Evolutionary conservation across 2,113 vertebrate genomes (phyloP).

Genomic region (Pogona vitticeps): DNA sequence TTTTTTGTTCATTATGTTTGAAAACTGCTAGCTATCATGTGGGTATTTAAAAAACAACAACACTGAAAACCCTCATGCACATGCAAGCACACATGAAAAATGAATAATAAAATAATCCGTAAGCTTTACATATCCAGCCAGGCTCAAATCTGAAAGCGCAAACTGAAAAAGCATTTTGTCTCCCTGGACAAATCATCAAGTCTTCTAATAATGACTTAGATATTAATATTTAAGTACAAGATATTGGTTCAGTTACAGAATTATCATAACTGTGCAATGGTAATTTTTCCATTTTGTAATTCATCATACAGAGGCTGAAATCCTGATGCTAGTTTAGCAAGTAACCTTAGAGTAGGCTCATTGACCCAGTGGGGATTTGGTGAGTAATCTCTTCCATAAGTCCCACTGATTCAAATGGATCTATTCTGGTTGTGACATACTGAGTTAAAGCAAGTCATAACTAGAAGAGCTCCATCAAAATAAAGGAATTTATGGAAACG

Average conservation of each 20-base stretch:
- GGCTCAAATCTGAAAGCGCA: constrained; percentile 44
- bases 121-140: constrained; percentile 55
- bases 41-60: not conserved
- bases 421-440: too few species aligned
- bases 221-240: constrained; percentile 79
- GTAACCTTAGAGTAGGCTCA: too few species aligned
- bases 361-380: too few species aligned
- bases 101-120: constrained; percentile 55
- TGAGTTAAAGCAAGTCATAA: too few species aligned
- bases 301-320: constrained; percentile 69
- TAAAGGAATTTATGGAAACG: too few species aligned
- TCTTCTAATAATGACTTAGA: constrained; percentile 78
- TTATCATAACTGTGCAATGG: constrained; percentile 72
- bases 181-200: constrained; percentile 72
- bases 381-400: too few species aligned
- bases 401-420: too few species aligned
- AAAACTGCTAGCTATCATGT: not conserved
- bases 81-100: not conserved
- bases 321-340: too few species aligned
- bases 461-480: too few species aligned
- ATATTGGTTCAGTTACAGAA: constrained; percentile 66
- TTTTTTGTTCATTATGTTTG: not conserved
- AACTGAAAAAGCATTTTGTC: constrained; percentile 58
- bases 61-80: not conserved
- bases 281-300: constrained; percentile 73